Evolutionary conservation across 2,888 invertebrate species (phyloP).

Genomic region (Cephus runcator): DNA sequence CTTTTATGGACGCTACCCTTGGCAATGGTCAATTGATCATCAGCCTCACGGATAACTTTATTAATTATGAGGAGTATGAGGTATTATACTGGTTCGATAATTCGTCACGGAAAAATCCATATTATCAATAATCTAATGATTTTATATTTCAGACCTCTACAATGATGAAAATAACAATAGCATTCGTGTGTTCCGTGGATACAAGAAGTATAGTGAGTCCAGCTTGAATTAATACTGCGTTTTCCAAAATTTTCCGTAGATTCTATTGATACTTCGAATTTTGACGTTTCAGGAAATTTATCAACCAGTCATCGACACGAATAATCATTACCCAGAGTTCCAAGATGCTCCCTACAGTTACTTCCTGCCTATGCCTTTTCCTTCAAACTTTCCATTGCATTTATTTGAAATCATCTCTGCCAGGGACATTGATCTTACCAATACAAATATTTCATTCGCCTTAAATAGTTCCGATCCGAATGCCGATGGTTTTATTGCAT

Average conservation of each 20-base stretch:
- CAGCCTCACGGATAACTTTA: constrained; percentile 28
- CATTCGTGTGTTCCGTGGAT: constrained; percentile 18
- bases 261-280: background rate
- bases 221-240: background rate
- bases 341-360: constrained; percentile 30
- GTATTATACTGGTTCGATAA: constrained; percentile 14
- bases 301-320: constrained; percentile 28
- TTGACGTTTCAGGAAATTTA: constrained; percentile 26
- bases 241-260: background rate
- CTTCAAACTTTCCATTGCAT: constrained; percentile 28
- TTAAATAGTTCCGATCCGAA: constrained; percentile 25
- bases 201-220: constrained; percentile 18
- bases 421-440: constrained; percentile 39
- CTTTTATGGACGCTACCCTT: constrained; percentile 2
- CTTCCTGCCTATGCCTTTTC: constrained; percentile 40
- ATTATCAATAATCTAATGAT: background rate
- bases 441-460: constrained; percentile 29
- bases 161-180: constrained; percentile 15
- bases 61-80: constrained; percentile 32
- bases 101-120: background rate
- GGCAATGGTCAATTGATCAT: constrained; percentile 11
- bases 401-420: constrained; percentile 28
- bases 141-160: constrained; percentile 16
- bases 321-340: constrained; percentile 31
- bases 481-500: constrained; percentile 23